Evolutionary conservation across 2,113 vertebrate genomes (phyloP), one percentile per base, ranked within the genome.

Genomic region (Chaetorhynchus papuensis): DNA sequence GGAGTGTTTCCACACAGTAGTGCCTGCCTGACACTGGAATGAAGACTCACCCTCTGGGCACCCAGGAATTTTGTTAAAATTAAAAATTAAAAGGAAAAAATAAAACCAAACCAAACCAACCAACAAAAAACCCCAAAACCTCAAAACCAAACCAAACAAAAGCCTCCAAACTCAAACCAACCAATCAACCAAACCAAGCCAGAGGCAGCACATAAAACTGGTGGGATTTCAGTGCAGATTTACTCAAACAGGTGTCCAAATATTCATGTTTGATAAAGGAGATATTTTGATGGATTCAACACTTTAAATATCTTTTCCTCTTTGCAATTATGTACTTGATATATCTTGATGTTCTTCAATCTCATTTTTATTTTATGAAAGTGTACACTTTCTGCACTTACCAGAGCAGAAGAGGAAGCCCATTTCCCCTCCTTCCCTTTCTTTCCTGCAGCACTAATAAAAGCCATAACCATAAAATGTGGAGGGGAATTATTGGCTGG

Each of bases 261-360:
- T n/a, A 68, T 37, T 50, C 3, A 15, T 33, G 15, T 21, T 57
- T 63, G 24, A 22, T 57, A 92, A 66, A 49, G 8, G 17, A 75
- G 22, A 23, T 0, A 11, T 44, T 59, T 31, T 54, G 7, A 37
- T 33, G 3, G 31, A 68, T 60, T 37, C 1, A 0, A 27, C 57
- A 18, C 35, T 37, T 60, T 37, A 37, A 60, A 18, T 37, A 26
- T 37, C 3, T 60, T 37, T 27, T 60, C 17, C 57, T 37, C 35
- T 37, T 60, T 60, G 35, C 10, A 60, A 6, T 37, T 59, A 17
- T 17, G 8, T 37, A 12, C 7, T 27, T 37, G 22, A 59, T 35
- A 35, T 16, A 37, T 37, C 15, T 37, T 27, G 16, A 37, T 37
- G 35, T 37, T 60, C 35, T 37, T 27, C 12, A 60, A 18, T 60